Conservation (phyloP, 1,140 invertebrate species). For the Ceratoteleas bidentatus region DNA sequence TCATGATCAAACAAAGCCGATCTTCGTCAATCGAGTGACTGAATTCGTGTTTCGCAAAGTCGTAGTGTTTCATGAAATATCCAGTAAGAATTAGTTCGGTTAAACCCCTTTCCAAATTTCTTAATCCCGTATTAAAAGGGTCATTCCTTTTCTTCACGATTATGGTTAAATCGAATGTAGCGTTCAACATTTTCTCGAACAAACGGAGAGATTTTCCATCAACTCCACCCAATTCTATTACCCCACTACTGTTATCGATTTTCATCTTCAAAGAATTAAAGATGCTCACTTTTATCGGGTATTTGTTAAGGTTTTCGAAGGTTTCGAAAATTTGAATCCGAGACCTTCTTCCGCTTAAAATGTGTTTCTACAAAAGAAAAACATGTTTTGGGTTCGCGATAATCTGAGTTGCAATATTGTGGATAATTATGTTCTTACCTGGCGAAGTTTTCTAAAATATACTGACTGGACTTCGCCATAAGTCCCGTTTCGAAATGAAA, state of each 20-base stretch:
- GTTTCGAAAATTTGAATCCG: constrained; percentile 49
- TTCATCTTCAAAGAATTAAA: constrained; percentile 66
- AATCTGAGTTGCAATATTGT: constrained; percentile 1
- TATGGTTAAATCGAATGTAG: constrained; percentile 47
- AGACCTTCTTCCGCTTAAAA: background rate
- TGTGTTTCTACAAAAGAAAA: constrained; percentile 1
- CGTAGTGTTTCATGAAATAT: constrained; percentile 66
- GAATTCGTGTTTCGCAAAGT: constrained; percentile 47
- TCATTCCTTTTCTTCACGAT: constrained; percentile 25
- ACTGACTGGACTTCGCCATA: constrained; percentile 48
- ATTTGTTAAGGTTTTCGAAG: constrained; percentile 65
- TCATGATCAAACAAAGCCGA: constrained; percentile 65
- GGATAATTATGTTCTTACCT: background rate
- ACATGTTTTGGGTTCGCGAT: background rate
- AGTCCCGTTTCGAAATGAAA: constrained; percentile 12
- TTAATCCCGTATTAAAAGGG: constrained; percentile 56
- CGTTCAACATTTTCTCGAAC: constrained; percentile 54
- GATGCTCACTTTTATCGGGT: constrained; percentile 60
- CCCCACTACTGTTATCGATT: background rate
- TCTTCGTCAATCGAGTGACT: constrained; percentile 57
- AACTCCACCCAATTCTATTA: constrained; percentile 4
- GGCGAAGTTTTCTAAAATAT: background rate
- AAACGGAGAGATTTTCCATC: constrained; percentile 52
- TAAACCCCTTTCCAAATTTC: constrained; percentile 29
- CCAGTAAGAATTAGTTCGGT: constrained; percentile 65